phyloP scores from a whole-genome alignment of 2,113 vertebrate genomes.

The Paraplagusia blochii region DNA sequence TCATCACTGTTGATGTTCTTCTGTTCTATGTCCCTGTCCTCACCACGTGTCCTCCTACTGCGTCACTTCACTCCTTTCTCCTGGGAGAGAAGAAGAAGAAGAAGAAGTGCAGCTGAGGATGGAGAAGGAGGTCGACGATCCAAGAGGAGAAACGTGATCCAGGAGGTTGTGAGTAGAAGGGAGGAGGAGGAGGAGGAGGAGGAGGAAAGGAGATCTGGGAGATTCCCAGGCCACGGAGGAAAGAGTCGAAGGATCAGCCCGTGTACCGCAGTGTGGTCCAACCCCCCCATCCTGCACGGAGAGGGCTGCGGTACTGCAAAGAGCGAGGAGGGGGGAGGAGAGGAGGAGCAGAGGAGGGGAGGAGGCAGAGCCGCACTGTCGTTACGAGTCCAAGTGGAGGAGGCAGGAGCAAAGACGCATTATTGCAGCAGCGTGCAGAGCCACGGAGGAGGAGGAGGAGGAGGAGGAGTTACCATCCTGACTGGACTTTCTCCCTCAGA shows the following conservation, averaged over 20 bases:
- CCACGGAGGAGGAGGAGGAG: slow-evolving; percentile 24
- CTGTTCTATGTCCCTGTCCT: too few species aligned
- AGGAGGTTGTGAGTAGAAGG: background rate
- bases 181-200: background rate
- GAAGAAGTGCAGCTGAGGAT: too few species aligned
- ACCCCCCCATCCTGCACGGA: slow-evolving; percentile 55
- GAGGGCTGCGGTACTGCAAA: slow-evolving; percentile 74
- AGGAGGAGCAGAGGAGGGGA: slow-evolving; percentile 2
- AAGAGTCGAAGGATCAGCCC: slow-evolving; percentile 56
- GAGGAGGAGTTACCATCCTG: slow-evolving; percentile 15
- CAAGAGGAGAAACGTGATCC: background rate
- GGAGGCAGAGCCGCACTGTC: slow-evolving; percentile 64
- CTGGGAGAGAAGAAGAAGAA: too few species aligned
- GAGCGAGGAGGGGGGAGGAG: slow-evolving; percentile 39
- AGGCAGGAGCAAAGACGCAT: slow-evolving; percentile 70
- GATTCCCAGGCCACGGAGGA: slow-evolving; percentile 34
- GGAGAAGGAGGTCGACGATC: too few species aligned
- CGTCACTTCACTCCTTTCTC: too few species aligned
- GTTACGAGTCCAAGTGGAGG: slow-evolving; percentile 67
- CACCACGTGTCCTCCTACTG: too few species aligned
- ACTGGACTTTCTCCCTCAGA: slow-evolving; percentile 35
- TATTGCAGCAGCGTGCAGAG: slow-evolving; percentile 70
- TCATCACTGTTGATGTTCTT: too few species aligned
- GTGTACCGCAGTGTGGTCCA: slow-evolving; percentile 75
- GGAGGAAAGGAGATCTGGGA: slow-evolving; percentile 5